A percentile compares a stretch with the other conserved stretches of the same genome.
phyloP scores from a whole-genome alignment of 2,888 invertebrate species.

The Amaurobius ferox region DNA sequence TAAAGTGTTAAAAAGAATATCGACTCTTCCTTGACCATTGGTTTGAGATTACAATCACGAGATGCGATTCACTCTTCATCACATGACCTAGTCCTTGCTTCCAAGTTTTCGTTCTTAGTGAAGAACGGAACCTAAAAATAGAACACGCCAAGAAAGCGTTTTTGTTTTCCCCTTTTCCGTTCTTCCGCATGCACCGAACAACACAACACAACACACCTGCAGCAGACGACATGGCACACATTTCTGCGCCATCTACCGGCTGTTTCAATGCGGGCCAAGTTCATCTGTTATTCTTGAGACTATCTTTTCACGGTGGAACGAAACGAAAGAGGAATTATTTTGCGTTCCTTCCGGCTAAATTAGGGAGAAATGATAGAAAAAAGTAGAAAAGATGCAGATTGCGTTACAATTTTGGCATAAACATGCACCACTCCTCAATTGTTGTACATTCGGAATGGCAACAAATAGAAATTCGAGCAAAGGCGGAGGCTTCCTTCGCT shows the following conservation, averaged over 20 bases:
- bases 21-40: background rate
- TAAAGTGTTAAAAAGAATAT: too few relatives aligned
- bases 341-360: conserved; percentile 62
- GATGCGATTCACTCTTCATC: conserved; percentile 48
- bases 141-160: conserved; percentile 35
- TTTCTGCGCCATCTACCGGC: conserved; percentile 21
- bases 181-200: conserved; percentile 27
- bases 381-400: conserved; percentile 28
- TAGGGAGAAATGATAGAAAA: conserved; percentile 27
- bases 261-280: conserved; percentile 62
- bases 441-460: conserved; percentile 30
- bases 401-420: conserved; percentile 43
- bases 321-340: background rate
- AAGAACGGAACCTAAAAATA: conserved; percentile 28
- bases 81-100: conserved; percentile 69
- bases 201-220: conserved; percentile 62
- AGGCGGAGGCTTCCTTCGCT: background rate
- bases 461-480: background rate
- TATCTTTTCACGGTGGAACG: conserved; percentile 4
- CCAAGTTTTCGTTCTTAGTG: conserved; percentile 20
- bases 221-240: conserved; percentile 47
- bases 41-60: conserved; percentile 30
- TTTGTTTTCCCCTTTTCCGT: conserved; percentile 10
- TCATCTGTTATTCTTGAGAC: conserved; percentile 41
- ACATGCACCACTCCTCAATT: conserved; percentile 40